Conservation (phyloP, 2,113 vertebrate genomes). For the Aldabrachelys gigantea region DNA sequence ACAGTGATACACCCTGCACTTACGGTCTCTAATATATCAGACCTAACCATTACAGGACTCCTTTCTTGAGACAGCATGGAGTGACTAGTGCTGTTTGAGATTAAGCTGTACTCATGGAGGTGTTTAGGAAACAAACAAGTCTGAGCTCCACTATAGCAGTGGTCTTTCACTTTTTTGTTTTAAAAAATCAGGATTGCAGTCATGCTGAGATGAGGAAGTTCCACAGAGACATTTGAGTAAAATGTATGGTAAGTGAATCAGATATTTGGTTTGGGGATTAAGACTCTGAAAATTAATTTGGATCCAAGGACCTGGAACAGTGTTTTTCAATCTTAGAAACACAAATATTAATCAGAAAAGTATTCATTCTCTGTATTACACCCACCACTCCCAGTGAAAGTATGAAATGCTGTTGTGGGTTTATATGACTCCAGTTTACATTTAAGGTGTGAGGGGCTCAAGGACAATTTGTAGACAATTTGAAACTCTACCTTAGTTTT, state of each 20-base stretch:
- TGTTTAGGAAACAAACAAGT: background rate
- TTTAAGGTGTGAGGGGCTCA: background rate
- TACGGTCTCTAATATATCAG: background rate
- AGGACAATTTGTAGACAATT: background rate
- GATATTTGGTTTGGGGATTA: background rate
- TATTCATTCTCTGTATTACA: background rate
- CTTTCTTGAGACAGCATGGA: background rate
- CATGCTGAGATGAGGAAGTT: background rate
- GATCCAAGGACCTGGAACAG: background rate
- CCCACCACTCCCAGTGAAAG: background rate
- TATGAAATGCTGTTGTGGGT: background rate
- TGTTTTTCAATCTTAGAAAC: background rate
- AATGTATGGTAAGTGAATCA: background rate
- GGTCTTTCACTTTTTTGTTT: background rate
- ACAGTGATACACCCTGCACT: background rate
- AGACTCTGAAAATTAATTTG: background rate
- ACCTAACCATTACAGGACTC: background rate
- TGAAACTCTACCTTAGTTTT: slow-evolving; percentile 28
- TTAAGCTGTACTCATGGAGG: background rate
- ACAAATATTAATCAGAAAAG: background rate
- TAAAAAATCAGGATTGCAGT: background rate
- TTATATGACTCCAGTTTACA: fast-evolving
- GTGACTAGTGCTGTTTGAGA: background rate
- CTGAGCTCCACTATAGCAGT: background rate
- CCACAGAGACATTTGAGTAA: background rate